These are phyloP conservation scores for Lophochroa leadbeateri DNA, from an alignment of 2,113 vertebrate species.

Conservation along the genomic window DNA sequence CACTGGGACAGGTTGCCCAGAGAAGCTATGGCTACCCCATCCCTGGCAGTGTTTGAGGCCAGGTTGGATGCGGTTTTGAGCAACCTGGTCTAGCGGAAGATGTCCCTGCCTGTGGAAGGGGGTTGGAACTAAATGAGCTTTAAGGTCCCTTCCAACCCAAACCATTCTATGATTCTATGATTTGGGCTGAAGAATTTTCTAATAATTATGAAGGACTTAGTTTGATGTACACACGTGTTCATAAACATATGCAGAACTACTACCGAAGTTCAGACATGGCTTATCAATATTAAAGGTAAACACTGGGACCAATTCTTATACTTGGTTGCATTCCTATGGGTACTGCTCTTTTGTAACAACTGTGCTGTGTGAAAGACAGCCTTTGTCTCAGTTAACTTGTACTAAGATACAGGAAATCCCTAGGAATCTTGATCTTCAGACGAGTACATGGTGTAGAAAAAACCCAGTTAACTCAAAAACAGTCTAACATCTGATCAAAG, in stretches of 20 bases:
- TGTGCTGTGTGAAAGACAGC: not conserved
- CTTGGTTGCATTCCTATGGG: not conserved
- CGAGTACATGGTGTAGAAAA: not conserved
- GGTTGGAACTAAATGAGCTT: not conserved
- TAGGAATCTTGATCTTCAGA: not conserved
- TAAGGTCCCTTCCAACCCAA: not conserved
- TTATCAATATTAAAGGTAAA: not conserved
- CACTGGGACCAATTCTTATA: not conserved
- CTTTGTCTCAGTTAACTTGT: not conserved
- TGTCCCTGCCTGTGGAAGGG: not conserved
- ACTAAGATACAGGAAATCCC: not conserved
- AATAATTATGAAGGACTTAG: not conserved
- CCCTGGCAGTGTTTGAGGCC: not conserved
- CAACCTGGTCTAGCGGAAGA: not conserved
- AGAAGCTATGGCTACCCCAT: not conserved
- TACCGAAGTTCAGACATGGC: not conserved
- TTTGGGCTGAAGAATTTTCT: not conserved
- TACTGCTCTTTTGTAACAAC: not conserved
- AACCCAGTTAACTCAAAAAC: fast-evolving
- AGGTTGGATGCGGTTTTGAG: not conserved
- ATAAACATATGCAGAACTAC: not conserved
- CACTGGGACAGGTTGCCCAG: not conserved
- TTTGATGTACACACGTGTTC: not conserved
- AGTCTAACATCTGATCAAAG: not conserved
- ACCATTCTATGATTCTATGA: not conserved